phyloP scores from a whole-genome alignment of 1,140 invertebrate species.

The Amphibalanus amphitrite region DNA sequence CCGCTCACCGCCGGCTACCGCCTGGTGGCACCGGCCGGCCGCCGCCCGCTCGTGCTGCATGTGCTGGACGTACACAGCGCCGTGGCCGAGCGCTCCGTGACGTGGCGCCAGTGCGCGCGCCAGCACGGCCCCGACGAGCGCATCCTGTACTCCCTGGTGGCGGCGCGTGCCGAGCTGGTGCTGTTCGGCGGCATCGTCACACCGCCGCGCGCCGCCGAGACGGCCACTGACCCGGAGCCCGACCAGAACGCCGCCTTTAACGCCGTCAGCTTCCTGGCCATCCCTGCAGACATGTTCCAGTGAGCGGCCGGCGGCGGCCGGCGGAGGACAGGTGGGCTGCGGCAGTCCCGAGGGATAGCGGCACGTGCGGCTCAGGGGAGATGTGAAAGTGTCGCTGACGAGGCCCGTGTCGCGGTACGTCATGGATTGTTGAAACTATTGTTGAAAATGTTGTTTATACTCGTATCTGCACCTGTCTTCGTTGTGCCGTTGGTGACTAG shows the following conservation, averaged over 20 bases:
- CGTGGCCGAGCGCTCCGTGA: constrained; percentile 16
- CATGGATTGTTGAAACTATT: too few species aligned
- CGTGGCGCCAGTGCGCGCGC: constrained; percentile 18
- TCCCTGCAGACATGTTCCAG: background rate
- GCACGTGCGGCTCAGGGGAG: too few species aligned
- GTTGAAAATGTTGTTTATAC: too few species aligned
- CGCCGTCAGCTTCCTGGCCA: background rate
- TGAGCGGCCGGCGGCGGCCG: background rate
- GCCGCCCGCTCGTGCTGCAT: constrained; percentile 25
- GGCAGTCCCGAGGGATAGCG: too few species aligned
- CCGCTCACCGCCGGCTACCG: constrained; percentile 24
- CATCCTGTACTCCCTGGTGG: constrained; percentile 71
- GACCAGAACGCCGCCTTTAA: background rate
- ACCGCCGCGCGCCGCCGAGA: background rate
- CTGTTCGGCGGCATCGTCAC: constrained; percentile 71
- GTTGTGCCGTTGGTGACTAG: too few species aligned
- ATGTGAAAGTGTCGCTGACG: too few species aligned
- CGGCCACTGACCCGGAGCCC: background rate
- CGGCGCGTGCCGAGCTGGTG: constrained; percentile 75
- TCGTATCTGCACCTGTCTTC: too few species aligned
- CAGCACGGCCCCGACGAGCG: constrained; percentile 19
- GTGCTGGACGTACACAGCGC: constrained; percentile 63
- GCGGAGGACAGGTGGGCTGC: too few species aligned
- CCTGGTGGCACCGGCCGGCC: constrained; percentile 13
- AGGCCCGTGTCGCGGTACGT: too few species aligned